Percentiles rank a stretch among this genome's conserved stretches.
Conservation (phyloP, 30 jellyfish, hydroid and myxozoan genomes). For the Clytia hemisphaerica region DNA sequence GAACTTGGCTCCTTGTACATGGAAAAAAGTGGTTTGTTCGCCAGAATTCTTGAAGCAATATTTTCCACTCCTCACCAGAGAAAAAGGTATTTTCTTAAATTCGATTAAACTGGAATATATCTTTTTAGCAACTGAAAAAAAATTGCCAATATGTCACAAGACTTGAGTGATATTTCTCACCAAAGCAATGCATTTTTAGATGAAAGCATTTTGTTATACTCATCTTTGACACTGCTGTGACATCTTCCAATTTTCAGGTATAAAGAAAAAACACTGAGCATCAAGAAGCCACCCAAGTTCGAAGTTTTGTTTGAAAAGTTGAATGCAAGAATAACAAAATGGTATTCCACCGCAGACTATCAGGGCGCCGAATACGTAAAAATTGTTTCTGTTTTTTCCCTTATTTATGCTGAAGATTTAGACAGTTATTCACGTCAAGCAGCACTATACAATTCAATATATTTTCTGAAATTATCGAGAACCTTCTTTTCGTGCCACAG, state of each 20-base stretch:
- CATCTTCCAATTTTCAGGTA: no score
- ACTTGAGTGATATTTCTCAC: no score
- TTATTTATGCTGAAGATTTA: neutral
- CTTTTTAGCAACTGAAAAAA: no score
- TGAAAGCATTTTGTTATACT: no score
- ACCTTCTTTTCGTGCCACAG: no score
- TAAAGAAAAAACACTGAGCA: no score
- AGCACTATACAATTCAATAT: no score
- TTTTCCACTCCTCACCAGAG: conserved; percentile 73
- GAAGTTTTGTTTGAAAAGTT: conserved; percentile 51
- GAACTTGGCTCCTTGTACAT: conserved; percentile 73
- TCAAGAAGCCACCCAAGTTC: conserved; percentile 54
- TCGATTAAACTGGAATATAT: neutral
- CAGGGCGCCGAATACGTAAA: conserved; percentile 70
- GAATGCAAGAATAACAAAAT: conserved; percentile 34
- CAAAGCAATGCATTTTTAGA: no score
- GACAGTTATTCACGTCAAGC: no score
- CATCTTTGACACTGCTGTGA: no score
- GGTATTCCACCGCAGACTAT: conserved; percentile 63
- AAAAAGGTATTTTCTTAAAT: conserved; percentile 61
- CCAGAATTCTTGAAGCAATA: conserved; percentile 59
- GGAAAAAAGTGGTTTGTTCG: conserved; percentile 53
- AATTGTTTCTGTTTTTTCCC: neutral
- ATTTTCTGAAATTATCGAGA: no score
- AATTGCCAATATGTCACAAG: no score